Evolutionary conservation across 2,797 vertebrate genomes (phyloP), one percentile per base, ranked within the genome.

Genomic region (Podargus strigoides): DNA sequence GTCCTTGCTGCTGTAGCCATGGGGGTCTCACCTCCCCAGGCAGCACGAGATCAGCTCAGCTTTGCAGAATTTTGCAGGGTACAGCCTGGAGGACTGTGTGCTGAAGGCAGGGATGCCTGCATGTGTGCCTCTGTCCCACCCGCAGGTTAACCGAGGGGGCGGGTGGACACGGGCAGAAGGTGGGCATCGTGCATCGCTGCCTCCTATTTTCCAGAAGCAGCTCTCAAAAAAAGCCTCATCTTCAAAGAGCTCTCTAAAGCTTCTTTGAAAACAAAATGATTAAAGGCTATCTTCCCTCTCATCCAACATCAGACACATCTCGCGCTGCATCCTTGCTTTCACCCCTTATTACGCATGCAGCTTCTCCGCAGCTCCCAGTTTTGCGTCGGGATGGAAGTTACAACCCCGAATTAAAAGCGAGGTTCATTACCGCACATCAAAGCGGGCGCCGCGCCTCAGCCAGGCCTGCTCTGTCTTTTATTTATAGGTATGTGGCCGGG

Each of bases 201-300:
- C 63, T 94, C 75, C 75, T 34, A 1, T 87, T 93, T 94, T 90
- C 75, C 83, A 75, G 87, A 82, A 75, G 76, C 94, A 85, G 92
- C 44, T 50, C 89, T 64, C 88, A 88, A 67, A 96, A 67, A 96
- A 96, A 94, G 84, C 36, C 34, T 86, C 89, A 50, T 96, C 96
- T 96, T 97, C 93, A 97, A 97, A 97, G 95, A 75, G 86, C 27
- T 83, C 89, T 94, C 92, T 95, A 93, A 94, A 96, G 85, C 89
- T 82, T 79, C 96, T 97, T 97, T 95, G 95, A 97, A 96, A 97
- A 85, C 95, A 96, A 89, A 93, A 96, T 97, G 97, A 97, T 97
- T 96, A 98, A 97, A 97, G 93, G 91, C 95, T 96, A 91, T 77
- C 90, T 87, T 95, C 60, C 84, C 90, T 96, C 97, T 96, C 96